phyloP scores from a whole-genome alignment of 2,888 invertebrate species.

The Eurytoma adleriae region DNA sequence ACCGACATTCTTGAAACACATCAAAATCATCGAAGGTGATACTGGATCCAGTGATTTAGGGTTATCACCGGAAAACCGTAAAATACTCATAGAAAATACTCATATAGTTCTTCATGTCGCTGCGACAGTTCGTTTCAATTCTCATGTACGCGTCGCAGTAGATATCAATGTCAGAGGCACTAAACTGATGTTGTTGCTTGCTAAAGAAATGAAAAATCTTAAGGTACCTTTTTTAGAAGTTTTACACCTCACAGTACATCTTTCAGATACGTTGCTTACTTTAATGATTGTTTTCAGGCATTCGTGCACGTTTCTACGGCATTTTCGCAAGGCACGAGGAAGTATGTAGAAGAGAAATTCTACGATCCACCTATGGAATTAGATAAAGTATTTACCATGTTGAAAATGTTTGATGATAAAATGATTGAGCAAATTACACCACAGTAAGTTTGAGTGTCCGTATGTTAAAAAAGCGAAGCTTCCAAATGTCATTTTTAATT shows the following conservation, averaged over 20 bases:
- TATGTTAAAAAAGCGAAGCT: too few relatives aligned
- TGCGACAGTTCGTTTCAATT: constrained; percentile 86
- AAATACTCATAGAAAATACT: constrained; percentile 77
- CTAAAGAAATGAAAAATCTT: constrained; percentile 81
- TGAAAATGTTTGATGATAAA: constrained; percentile 66
- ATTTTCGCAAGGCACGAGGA: constrained; percentile 66
- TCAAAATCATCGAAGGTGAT: constrained; percentile 79
- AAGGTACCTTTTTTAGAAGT: too few relatives aligned
- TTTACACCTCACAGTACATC: too few relatives aligned
- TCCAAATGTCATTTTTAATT: too few relatives aligned
- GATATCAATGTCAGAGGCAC: constrained; percentile 85
- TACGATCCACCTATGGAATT: constrained; percentile 65
- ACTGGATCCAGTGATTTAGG: constrained; percentile 77
- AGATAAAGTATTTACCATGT: constrained; percentile 66
- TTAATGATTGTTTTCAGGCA: constrained; percentile 61
- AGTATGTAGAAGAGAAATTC: constrained; percentile 69
- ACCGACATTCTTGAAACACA: constrained; percentile 77
- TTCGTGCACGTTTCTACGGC: constrained; percentile 72
- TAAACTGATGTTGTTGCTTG: constrained; percentile 80
- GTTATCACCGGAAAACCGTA: constrained; percentile 76
- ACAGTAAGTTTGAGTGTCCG: too few relatives aligned
- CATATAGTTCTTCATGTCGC: constrained; percentile 85
- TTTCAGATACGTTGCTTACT: not conserved
- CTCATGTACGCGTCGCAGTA: constrained; percentile 81
- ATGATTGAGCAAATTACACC: constrained; percentile 64